Evolutionary conservation across 2,113 vertebrate species (phyloP).

Genomic region (Lonchura striata): DNA sequence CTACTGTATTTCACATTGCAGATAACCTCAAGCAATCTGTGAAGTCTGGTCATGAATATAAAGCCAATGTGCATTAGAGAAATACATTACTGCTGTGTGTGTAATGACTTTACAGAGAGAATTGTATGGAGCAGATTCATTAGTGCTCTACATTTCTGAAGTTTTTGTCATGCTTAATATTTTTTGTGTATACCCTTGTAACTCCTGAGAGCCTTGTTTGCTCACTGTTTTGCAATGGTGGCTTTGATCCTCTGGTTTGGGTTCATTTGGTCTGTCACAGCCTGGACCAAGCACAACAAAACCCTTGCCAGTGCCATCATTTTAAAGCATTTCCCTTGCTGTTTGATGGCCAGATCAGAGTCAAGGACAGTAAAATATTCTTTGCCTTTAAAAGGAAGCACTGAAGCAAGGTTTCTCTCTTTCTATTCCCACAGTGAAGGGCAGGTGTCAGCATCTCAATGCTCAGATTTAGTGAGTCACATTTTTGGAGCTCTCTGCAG

Average conservation of each 20-base stretch:
- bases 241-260: no score
- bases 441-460: background rate
- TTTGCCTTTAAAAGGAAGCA: background rate
- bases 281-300: background rate
- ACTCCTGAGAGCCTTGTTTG: background rate
- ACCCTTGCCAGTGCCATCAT: background rate
- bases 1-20: background rate
- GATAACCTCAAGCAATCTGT: background rate
- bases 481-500: background rate
- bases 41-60: background rate
- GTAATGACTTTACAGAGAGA: background rate
- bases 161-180: background rate
- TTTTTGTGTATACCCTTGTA: background rate
- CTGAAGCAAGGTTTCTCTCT: background rate
- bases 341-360: rapidly evolving
- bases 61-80: background rate
- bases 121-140: background rate
- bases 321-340: background rate
- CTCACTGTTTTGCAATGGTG: background rate
- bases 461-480: background rate
- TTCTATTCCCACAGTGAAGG: background rate
- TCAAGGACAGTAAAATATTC: background rate
- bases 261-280: background rate
- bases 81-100: background rate
- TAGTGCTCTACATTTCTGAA: background rate